Conservation (phyloP, 2,888 invertebrate species). For the Oeneis ivallda region DNA sequence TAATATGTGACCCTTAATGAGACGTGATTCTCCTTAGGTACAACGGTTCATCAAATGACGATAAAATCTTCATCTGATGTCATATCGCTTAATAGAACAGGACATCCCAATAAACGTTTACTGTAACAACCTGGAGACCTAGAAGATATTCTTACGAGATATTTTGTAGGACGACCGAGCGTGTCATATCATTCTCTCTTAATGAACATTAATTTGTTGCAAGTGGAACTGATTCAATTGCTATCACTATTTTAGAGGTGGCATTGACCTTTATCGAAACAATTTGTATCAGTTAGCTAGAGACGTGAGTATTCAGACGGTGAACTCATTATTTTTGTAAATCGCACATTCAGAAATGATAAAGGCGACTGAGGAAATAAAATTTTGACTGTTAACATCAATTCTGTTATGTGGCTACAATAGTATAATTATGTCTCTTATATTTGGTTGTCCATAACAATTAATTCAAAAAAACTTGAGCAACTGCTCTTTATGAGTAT, state of each 20-base stretch:
- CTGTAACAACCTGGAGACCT: constrained; percentile 15
- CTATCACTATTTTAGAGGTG: constrained; percentile 69
- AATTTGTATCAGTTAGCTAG: constrained; percentile 50
- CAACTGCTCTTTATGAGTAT: no score
- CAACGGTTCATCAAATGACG: constrained; percentile 43
- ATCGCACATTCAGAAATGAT: constrained; percentile 2
- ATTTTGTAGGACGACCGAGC: constrained; percentile 51
- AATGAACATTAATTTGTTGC: constrained; percentile 77
- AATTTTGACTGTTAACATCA: neutral
- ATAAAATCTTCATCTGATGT: constrained; percentile 57
- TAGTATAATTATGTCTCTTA: no score
- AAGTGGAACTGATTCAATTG: constrained; percentile 81
- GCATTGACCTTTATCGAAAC: constrained; percentile 75
- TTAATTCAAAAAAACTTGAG: no score
- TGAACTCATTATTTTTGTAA: constrained; percentile 17
- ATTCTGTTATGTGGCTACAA: no score
- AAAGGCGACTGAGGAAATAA: neutral
- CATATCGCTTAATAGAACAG: constrained; percentile 53
- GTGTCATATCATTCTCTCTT: constrained; percentile 62
- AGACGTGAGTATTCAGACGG: constrained; percentile 17
- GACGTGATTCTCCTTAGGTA: constrained; percentile 21
- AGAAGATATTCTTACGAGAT: constrained; percentile 41
- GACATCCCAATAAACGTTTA: constrained; percentile 52
- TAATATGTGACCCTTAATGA: constrained; percentile 41
- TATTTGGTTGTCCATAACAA: no score